Evolutionary conservation across 2,113 vertebrate genomes (phyloP).

Genomic region (Pituophis catenifer): DNA sequence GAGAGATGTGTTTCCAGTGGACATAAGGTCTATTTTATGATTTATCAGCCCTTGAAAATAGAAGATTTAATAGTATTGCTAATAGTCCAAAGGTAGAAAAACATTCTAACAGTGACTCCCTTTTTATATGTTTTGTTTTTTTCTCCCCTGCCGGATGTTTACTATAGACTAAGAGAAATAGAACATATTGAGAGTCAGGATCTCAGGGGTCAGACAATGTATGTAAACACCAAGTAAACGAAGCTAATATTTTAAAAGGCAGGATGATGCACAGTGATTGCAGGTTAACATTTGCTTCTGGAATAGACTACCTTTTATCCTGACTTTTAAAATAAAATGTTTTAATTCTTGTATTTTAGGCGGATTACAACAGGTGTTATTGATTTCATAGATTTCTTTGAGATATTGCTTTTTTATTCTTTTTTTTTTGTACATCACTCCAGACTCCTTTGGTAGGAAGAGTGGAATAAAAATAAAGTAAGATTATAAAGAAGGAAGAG

Average conservation of each 20-base stretch:
- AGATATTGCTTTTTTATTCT: not conserved
- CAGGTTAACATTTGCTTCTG: not conserved
- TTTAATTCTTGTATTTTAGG: not conserved
- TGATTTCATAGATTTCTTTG: not conserved
- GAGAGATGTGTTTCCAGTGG: not conserved
- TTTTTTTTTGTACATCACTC: not conserved
- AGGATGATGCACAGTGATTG: not conserved
- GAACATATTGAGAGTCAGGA: not conserved
- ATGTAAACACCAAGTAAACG: not conserved
- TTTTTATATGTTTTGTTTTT: not conserved
- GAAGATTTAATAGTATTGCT: not conserved
- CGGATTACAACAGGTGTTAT: not conserved
- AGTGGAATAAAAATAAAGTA: not conserved
- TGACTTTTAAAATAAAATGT: not conserved
- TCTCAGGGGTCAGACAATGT: not conserved
- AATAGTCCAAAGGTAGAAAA: too few relatives aligned
- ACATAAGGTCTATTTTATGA: not conserved
- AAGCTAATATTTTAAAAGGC: not conserved
- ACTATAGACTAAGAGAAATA: not conserved
- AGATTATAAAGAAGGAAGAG: not conserved
- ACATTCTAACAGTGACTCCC: not conserved
- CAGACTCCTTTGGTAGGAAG: not conserved
- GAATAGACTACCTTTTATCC: not conserved
- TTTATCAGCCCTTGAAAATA: not conserved
- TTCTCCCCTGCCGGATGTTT: not conserved